phyloP scores from a whole-genome alignment of 2,797 vertebrate genomes.

The Pteropus rufus region DNA sequence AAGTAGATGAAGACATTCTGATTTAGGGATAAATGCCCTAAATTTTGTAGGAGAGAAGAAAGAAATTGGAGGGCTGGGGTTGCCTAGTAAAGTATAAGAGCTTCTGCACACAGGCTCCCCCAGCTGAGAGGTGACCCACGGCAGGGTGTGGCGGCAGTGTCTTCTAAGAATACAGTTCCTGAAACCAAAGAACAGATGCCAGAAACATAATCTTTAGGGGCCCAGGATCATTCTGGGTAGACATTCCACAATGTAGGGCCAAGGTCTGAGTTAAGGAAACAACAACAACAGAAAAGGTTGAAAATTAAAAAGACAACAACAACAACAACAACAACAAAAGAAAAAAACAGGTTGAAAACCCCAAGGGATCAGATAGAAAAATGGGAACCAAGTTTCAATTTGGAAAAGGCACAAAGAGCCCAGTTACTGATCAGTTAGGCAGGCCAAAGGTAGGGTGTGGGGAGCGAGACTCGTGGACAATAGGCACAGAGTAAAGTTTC shows the following conservation, averaged over 20 bases:
- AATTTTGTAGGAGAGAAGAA: not conserved
- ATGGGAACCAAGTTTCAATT: not conserved
- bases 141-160: not conserved
- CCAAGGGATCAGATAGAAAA: not conserved
- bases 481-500: not conserved
- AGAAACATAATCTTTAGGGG: not conserved
- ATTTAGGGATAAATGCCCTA: not conserved
- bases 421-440: not conserved
- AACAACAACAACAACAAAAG: not conserved
- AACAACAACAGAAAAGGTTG: not conserved
- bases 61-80: not conserved
- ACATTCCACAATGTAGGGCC: not conserved
- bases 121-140: not conserved
- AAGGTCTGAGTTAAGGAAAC: not conserved
- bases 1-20: not conserved
- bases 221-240: not conserved
- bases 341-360: not conserved
- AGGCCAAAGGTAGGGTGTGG: not conserved
- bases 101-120: not conserved
- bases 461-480: not conserved
- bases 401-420: not conserved
- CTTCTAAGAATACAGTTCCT: not conserved
- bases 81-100: not conserved
- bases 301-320: not conserved
- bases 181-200: not conserved